Evolutionary conservation across 2,113 vertebrate genomes (phyloP), one percentile per base, ranked within the genome.

Genomic region (Marmota flaviventris): DNA sequence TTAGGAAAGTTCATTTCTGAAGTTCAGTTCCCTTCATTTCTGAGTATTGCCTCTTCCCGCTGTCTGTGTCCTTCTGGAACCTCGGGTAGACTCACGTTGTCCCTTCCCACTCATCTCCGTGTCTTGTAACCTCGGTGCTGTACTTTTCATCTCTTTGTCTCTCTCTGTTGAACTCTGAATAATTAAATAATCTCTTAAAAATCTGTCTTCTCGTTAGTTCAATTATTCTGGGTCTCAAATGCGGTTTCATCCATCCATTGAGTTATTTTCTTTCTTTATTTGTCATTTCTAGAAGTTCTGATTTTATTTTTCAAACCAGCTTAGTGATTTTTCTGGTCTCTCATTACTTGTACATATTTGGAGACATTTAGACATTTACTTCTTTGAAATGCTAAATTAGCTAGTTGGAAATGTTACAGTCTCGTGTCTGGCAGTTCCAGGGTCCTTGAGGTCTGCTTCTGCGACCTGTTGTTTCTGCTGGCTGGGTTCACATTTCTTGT

Each of bases 201-300:
- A 48, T 53, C 22, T 91, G 8, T 69, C 82, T 76, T 94, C 77
- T 85, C 10, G 39, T 85, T 90, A 70, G n/a, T 32, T 58, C 34
- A 69, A 79, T 45, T 73, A 85, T 45, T 87, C 76, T 67, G 48
- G 56, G 27, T 88, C 51, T 94, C 56, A 63, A 29, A n/a, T 42
- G 32, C 48, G 58, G 2, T 72, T 79, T 75, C 75, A 56, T 32
- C 39, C 16, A 58, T 73, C 61, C 22, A 37, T 34, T 93, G 63
- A 61, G 25, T 32, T 65, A 75, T 94, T 91, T 88, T 83, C n/a
- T 65, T 69, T 81, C 48, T 92, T 91, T 72, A 42, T 86, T 88
- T 56, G n/a, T 85, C 32, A n/a, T 88, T 91, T 93, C 51, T 53
- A 22, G 37, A 85, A 53, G 61, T 93, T 94, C 67, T 75, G 4